phyloP scores from a whole-genome alignment of 2,888 invertebrate genomes.

The Physocephala rufipes region DNA sequence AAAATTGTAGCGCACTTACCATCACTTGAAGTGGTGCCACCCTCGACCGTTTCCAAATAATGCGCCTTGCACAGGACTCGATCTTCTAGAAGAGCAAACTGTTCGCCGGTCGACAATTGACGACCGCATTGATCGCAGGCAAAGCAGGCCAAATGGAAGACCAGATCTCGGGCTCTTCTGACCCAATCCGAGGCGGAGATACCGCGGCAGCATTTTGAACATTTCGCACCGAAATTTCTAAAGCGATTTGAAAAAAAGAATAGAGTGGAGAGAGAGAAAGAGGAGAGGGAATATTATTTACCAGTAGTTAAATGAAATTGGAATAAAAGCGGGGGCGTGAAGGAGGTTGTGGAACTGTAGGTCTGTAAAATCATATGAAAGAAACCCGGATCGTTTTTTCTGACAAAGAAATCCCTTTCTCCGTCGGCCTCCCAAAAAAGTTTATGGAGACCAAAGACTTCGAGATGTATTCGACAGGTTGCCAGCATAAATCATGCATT shows the following conservation, averaged over 20 bases:
- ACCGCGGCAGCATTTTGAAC: conserved; percentile 92
- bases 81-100: conserved; percentile 96
- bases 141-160: conserved; percentile 98
- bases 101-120: conserved; percentile 93
- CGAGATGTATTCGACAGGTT: no score
- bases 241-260: conserved; percentile 59
- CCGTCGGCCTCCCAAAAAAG: no score
- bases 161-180: conserved; percentile 89
- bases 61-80: conserved; percentile 97
- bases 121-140: conserved; percentile 96
- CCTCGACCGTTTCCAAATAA: conserved; percentile 93
- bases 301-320: conserved; percentile 19
- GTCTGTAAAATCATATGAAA: conserved; percentile 7
- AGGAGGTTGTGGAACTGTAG: neutral
- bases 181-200: conserved; percentile 98
- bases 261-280: conserved; percentile 5
- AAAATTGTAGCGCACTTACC: conserved; percentile 68
- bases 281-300: conserved; percentile 16
- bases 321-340: neutral
- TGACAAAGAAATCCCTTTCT: no score
- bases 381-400: neutral
- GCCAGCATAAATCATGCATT: no score
- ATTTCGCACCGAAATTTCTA: conserved; percentile 96
- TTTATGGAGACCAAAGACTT: no score
- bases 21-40: conserved; percentile 89